Evolutionary conservation across 2,797 vertebrate genomes (phyloP).

Genomic region (Poecilia gillii): DNA sequence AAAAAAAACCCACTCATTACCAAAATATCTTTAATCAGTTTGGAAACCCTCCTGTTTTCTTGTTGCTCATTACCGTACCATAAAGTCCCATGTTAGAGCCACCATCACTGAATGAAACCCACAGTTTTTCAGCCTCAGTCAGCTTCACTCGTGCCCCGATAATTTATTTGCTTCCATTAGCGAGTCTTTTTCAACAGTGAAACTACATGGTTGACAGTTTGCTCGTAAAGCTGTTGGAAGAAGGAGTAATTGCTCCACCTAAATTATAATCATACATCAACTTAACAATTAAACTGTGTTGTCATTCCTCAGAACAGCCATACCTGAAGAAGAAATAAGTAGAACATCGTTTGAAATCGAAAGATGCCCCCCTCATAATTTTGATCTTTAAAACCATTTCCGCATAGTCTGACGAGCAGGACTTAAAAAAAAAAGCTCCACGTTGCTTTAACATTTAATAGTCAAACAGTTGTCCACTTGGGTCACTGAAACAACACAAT

Average conservation of each 20-base stretch:
- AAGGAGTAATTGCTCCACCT: background rate
- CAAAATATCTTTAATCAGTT: slow-evolving; percentile 5
- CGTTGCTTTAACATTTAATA: background rate
- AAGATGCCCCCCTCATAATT: background rate
- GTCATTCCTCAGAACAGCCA: background rate
- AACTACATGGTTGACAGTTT: background rate
- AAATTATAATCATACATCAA: background rate
- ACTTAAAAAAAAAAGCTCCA: background rate
- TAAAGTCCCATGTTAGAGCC: background rate
- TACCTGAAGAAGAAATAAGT: background rate
- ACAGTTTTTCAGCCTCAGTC: background rate
- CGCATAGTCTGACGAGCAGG: background rate
- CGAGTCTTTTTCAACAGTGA: background rate
- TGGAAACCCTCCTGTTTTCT: background rate
- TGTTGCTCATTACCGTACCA: background rate
- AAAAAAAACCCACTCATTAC: background rate
- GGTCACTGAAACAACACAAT: background rate
- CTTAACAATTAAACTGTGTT: background rate
- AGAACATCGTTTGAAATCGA: background rate
- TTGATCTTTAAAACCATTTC: background rate
- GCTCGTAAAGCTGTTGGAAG: background rate
- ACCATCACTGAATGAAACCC: background rate
- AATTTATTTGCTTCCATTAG: background rate
- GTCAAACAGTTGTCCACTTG: background rate
- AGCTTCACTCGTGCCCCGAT: background rate